Evolutionary conservation across 1,140 invertebrate genomes (phyloP), one percentile per base, ranked within the genome.

Genomic region (Euborellia annulipes): DNA sequence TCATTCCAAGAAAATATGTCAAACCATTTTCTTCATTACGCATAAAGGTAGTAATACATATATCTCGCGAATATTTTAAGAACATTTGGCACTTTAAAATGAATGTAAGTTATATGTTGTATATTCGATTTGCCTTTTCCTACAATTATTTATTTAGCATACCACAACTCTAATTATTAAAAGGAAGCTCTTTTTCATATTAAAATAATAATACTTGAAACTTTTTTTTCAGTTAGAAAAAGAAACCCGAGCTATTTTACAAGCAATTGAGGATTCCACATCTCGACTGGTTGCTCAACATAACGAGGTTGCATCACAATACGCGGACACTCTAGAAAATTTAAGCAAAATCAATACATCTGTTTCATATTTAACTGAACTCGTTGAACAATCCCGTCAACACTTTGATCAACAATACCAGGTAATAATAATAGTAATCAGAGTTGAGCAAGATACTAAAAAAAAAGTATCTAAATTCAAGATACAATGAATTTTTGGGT

Each of bases 341-440:
- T 57, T 80, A 2, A 52, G 61, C n/a, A 67, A 71, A 55, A 72
- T 79, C 27, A 79, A 79, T 52, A 50, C 55, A 14, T 77, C 73
- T 0, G 68, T 79, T 23, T 58, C 67, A 40, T 68, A 60, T 49
- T 51, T 79, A 17, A 65, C 70, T 54, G 52, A 62, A 43, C 49
- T 76, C 3, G 64, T 77, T 9, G 61, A 65, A 14, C 60, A 56
- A 1, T 72, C 74, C 52, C 59, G 63, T 36, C 34, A 51, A 21
- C 64, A 69, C 46, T 50, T 78, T 37, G 71, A 76, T 41, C 53
- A 69, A 14, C 55, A 58, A 39, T 20, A 11, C 1, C 38, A 20
- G 8, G 18, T 40, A 20, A 7, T 2, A 3, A 14, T 4, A 8
- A 21, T 40, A n/a, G n/a, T n/a, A n/a, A n/a, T n/a, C n/a, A n/a